These are phyloP conservation scores for Ptilodon capucinus DNA, from an alignment of 2,888 invertebrate genomes.

Conservation along the genomic window DNA sequence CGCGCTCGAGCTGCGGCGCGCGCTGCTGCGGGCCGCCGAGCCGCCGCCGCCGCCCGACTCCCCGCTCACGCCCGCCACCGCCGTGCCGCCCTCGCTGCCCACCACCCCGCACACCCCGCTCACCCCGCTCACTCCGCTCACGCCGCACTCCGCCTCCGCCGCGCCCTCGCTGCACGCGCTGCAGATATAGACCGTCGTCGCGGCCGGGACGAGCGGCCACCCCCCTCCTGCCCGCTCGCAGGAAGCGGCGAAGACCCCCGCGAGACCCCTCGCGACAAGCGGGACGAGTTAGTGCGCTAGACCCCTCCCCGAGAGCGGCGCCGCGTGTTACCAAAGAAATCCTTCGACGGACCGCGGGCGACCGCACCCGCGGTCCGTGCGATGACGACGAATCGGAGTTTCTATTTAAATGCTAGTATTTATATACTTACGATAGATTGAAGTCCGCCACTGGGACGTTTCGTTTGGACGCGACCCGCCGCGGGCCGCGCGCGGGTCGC, in stretches of 20 bases:
- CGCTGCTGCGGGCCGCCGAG: constrained; percentile 87
- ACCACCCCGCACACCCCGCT: constrained; percentile 59
- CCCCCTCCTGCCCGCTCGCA: too few relatives aligned
- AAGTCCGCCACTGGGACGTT: constrained; percentile 69
- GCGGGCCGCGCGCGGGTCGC: constrained; percentile 43
- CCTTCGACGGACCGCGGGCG: constrained; percentile 19
- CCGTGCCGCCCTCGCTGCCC: constrained; percentile 60
- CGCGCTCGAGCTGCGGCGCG: constrained; percentile 90
- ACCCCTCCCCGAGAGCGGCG: constrained; percentile 14
- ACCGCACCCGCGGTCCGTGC: constrained; percentile 41
- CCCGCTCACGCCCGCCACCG: constrained; percentile 57
- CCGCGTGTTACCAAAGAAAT: constrained; percentile 63
- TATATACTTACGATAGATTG: constrained; percentile 48
- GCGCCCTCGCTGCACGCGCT: constrained; percentile 61
- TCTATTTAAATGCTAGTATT: constrained; percentile 64
- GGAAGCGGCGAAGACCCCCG: too few relatives aligned
- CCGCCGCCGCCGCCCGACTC: constrained; percentile 56
- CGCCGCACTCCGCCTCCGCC: constrained; percentile 53
- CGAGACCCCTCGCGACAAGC: background rate
- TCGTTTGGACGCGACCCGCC: constrained; percentile 45
- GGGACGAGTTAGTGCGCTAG: constrained; percentile 42
- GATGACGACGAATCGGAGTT: constrained; percentile 53
- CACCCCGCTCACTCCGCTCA: constrained; percentile 55
- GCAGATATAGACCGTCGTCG: constrained; percentile 43
- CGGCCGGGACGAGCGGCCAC: too few relatives aligned